Evolutionary conservation across 1,140 invertebrate species (phyloP).

Genomic region (Lethrus apterus): DNA sequence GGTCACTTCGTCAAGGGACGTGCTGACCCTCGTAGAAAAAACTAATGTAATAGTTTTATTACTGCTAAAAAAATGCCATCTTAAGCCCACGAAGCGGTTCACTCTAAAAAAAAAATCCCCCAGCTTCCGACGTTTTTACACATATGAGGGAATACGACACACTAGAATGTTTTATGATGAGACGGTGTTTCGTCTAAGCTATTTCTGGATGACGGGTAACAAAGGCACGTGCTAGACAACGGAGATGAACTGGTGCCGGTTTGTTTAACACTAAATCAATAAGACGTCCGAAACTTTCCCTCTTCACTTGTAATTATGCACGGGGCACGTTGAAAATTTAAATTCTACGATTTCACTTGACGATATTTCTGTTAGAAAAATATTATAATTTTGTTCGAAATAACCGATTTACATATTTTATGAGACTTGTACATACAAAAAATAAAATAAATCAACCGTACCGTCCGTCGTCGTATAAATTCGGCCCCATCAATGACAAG

Average conservation of each 20-base stretch:
- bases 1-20: slow-evolving; percentile 39
- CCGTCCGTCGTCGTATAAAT: no score
- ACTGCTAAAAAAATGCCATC: slow-evolving; percentile 33
- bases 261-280: slow-evolving; percentile 15
- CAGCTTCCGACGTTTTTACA: slow-evolving; percentile 5
- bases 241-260: slow-evolving; percentile 10
- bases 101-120: slow-evolving; percentile 8
- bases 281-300: no score
- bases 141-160: slow-evolving; percentile 9
- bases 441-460: no score
- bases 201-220: slow-evolving; percentile 11
- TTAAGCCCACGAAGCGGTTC: neutral
- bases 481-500: no score
- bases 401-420: no score
- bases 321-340: no score
- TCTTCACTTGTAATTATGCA: no score
- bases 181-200: slow-evolving; percentile 16
- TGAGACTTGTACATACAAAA: no score
- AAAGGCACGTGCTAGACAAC: slow-evolving; percentile 13
- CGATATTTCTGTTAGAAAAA: no score
- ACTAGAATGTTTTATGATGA: slow-evolving; percentile 15
- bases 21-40: slow-evolving; percentile 28
- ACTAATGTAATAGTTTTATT: slow-evolving; percentile 43
- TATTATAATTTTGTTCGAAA: no score
- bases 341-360: no score